Conservation (phyloP, 1,140 invertebrate species). For the Trachymyrmex septentrionalis region DNA sequence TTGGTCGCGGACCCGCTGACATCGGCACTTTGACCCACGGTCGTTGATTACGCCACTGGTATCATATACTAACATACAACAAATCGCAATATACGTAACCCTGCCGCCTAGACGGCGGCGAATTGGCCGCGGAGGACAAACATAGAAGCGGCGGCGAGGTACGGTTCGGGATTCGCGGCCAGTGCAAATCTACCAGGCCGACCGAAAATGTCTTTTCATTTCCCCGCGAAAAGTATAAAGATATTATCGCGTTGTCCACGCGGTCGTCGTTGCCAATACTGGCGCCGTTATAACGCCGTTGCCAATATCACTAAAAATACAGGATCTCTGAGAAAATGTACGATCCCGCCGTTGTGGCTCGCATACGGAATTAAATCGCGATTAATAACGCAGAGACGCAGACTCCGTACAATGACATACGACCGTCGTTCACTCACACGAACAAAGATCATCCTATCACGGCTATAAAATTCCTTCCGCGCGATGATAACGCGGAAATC, state of each 20-base stretch:
- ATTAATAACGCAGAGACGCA: conserved; percentile 34
- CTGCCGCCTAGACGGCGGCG: conserved; percentile 12
- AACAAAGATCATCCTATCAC: background rate
- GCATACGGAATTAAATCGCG: conserved; percentile 72
- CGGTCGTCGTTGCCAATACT: conserved; percentile 23
- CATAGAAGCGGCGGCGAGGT: conserved; percentile 30
- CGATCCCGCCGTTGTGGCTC: conserved; percentile 32
- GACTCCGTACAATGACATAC: background rate
- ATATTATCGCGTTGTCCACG: conserved; percentile 27
- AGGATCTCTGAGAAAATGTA: conserved; percentile 13
- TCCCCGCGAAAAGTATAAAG: conserved; percentile 30
- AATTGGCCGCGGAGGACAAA: background rate
- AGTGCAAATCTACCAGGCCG: background rate
- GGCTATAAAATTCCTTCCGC: no score
- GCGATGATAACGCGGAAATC: background rate
- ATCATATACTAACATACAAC: background rate
- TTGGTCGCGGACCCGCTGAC: background rate
- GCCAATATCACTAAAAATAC: conserved; percentile 79
- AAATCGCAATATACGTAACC: conserved; percentile 36
- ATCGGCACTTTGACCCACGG: conserved; percentile 17
- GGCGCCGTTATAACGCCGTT: conserved; percentile 47
- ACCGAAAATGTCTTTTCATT: background rate
- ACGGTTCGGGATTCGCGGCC: background rate
- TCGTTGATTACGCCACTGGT: conserved; percentile 27
- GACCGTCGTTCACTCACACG: background rate